Base-by-base conservation (phyloP, 2,797 vertebrate species). In the Aplochiton taeniatus region DNA sequence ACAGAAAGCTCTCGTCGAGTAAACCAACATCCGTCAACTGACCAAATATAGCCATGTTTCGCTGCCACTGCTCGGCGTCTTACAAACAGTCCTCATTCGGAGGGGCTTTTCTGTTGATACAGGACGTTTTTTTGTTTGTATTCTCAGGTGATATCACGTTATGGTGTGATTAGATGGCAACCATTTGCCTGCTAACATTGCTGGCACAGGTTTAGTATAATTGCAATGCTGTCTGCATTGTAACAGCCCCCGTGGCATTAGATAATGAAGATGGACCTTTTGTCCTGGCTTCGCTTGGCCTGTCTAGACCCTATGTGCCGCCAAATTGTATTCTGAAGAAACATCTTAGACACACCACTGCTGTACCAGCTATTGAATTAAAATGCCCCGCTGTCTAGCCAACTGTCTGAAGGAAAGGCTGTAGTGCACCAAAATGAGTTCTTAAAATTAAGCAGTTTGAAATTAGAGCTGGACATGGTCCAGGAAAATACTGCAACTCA, bases 41-140 rank as follows among this genome's bases (percentile, higher is more conserved):
- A 53, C 89, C 89, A 61, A 90, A 86, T 89, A 88, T 84, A 82
- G 89, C 52, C 85, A 87, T 68, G 72, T 57, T 58, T 81, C 59
- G 46, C 66, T 73, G 80, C 76, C 79, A 61, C 77, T 74, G 63
- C 70, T 14, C 56, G 65, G 63, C 73, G 52, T 43, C 67, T 31
- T 1, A 55, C n/a, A 57, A 63, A 70, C 52, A 65, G 51, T 53
- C n/a, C 18, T 16, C 51, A 17, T 17, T 10, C 16, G n/a, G 16
- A 17, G 18, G 6, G 1, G 18, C 16, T 48, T 18, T 47, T 60
- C 9, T 8, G 31, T 31, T 31, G 31, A 31, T 31, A 31, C 31
- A 3, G 31, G 31, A 31, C 2, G 2, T 31, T 31, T 31, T 31
- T 31, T 31, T 31, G 31, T 31, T 31, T n/a, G n/a, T n/a, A n/a